A percentile compares a stretch with the other conserved stretches of the same genome.
Evolutionary conservation across 2,113 vertebrate genomes (phyloP).

Genomic region (Microtus montanus): DNA sequence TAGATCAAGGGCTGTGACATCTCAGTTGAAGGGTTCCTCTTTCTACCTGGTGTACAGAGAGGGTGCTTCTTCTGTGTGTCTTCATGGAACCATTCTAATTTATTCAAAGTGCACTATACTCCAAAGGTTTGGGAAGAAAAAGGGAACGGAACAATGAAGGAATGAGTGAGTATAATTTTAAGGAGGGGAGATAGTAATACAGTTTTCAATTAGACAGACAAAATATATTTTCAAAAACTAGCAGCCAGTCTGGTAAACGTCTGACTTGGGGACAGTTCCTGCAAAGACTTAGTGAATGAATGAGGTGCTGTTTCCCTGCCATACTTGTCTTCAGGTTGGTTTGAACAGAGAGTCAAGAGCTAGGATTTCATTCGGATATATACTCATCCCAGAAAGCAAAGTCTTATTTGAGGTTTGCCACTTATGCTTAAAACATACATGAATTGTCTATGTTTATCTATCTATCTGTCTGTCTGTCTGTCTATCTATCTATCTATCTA

Average conservation of each 20-base stretch:
- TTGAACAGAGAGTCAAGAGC: neutral
- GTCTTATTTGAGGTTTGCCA: neutral
- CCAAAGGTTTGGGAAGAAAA: constrained; percentile 3
- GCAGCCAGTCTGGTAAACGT: neutral
- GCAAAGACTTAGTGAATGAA: constrained; percentile 4
- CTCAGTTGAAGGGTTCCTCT: neutral
- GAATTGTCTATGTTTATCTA: neutral
- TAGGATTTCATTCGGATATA: neutral
- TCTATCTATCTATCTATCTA: no score
- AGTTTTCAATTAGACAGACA: constrained; percentile 36
- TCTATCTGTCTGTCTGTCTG: no score
- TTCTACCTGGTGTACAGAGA: neutral
- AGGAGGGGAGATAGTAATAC: neutral
- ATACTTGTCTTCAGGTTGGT: neutral
- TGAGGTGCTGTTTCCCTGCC: neutral
- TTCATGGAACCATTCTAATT: neutral
- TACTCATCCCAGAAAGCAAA: neutral
- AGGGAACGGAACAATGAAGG: neutral
- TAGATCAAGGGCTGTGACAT: neutral
- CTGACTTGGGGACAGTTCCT: constrained; percentile 12
- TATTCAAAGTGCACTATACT: neutral
- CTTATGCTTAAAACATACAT: neutral
- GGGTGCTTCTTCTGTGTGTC: neutral
- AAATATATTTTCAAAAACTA: constrained; percentile 31
- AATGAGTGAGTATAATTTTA: constrained; percentile 20